A percentile compares a stretch with the other conserved stretches of the same genome.
These are phyloP conservation scores for Aegotheles bennettii DNA, from an alignment of 2,113 vertebrate species.

Conservation along the genomic window DNA sequence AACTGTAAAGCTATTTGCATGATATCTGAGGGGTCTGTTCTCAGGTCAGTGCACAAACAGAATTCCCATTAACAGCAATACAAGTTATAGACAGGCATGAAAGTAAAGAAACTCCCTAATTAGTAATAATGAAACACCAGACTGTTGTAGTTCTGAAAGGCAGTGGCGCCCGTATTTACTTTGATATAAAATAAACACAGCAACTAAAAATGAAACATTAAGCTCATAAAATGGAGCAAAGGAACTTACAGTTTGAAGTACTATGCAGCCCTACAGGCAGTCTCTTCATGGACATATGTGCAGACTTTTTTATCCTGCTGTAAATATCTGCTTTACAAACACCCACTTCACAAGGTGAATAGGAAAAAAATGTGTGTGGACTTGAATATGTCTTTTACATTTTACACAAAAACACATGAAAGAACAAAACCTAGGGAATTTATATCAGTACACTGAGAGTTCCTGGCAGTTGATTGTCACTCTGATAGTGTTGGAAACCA, in stretches of 20 bases:
- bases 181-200: not conserved
- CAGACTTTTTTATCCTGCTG: not conserved
- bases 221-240: not conserved
- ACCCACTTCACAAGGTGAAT: not conserved
- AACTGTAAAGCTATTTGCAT: constrained; percentile 15
- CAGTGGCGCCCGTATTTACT: not conserved
- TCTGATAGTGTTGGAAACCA: not conserved
- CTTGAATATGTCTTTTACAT: not conserved
- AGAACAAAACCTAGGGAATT: not conserved
- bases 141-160: not conserved
- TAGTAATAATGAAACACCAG: constrained; percentile 1
- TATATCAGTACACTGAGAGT: not conserved
- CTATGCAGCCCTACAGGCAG: not conserved
- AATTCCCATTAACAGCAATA: constrained; percentile 25
- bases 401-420: not conserved
- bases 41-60: constrained; percentile 27
- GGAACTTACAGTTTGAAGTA: not conserved
- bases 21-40: not conserved
- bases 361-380: not conserved
- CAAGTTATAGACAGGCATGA: not conserved
- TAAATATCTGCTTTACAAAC: not conserved
- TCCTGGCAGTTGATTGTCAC: not conserved
- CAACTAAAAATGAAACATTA: not conserved
- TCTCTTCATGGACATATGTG: accelerated
- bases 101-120: constrained; percentile 17